Conservation (phyloP, 2,888 invertebrate genomes). For the Lasioglossum oenotherae region DNA sequence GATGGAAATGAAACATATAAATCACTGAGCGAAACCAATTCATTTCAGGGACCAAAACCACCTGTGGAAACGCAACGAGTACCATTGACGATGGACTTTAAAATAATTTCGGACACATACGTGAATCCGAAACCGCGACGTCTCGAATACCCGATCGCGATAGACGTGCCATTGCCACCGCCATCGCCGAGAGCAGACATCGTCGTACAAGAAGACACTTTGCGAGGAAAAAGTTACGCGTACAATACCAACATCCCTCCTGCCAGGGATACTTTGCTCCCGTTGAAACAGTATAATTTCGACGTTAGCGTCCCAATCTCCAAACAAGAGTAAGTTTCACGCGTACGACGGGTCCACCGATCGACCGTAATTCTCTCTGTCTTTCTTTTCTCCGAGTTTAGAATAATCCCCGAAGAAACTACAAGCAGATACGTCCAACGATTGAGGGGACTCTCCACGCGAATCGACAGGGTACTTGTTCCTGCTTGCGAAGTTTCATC, state of each 20-base stretch:
- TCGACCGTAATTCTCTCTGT: not conserved
- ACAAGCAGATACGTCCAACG: conserved; percentile 18
- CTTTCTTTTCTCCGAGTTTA: not conserved
- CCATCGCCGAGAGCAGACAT: not conserved
- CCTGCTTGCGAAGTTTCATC: conserved; percentile 61
- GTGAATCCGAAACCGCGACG: not conserved
- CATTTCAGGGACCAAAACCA: conserved; percentile 39
- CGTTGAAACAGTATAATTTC: conserved; percentile 37
- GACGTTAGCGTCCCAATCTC: conserved; percentile 36
- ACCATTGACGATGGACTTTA: conserved; percentile 29
- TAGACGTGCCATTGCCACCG: conserved; percentile 22
- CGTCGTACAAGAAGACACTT: conserved; percentile 38
- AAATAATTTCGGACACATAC: conserved; percentile 21
- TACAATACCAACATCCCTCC: conserved; percentile 52
- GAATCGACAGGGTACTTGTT: conserved; percentile 67
- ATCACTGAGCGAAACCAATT: not conserved
- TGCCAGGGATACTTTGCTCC: not conserved
- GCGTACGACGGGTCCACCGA: not conserved
- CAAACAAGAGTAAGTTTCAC: conserved; percentile 16
- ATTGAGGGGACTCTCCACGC: conserved; percentile 61
- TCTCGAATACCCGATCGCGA: conserved; percentile 41
- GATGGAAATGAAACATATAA: not conserved
- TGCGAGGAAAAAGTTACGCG: conserved; percentile 57
- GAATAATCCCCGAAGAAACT: not conserved
- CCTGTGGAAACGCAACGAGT: not conserved